Evolutionary conservation across 35 echinoderm and acorn worm species (phyloP), one percentile per base, ranked within the genome.

Genomic region (Amphiura filiformis): DNA sequence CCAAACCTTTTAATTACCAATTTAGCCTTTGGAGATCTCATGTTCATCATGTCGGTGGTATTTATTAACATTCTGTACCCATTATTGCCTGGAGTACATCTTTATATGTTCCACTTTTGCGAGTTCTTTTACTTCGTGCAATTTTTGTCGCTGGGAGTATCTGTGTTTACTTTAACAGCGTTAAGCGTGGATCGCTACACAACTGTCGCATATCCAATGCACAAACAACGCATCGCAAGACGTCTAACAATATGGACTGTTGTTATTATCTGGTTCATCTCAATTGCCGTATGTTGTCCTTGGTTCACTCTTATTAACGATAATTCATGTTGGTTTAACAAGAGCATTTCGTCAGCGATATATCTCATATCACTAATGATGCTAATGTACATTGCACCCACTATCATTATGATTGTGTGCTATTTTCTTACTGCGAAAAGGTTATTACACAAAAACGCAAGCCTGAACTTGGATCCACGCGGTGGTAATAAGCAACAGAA

Each of bases 161-260:
- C 81, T 15, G 52, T 56, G 32, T 56, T 47, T 14, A 83, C 81
- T 14, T 47, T 83, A 30, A 83, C 81, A 32, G 81, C 81, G 11
- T 32, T 83, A 34, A 83, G 81, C 31, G 26, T 83, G 2, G 81
- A 83, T 52, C 81, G 81, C 20, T 83, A 83, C 34, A 32, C 52
- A 3, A 47, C 81, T 13, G 81, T 83, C 30, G 40, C 81, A 7
- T 49, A 83, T 22, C 81, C 81, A 1, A 20, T 83, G 44, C 81
- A 47, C 3, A 83, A 47, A 1, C 39, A 47, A 52, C 81, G 81
- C 0, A 39, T 26, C 7, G 31, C 39, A 56, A 13, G 34, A 57
- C 34, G 42, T 1, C 39, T 47, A 0, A 47, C 52, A 31, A 9
- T 83, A 30, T 28, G n/a, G 0, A 47, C 32, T 83, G 34, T 83